phyloP scores from a whole-genome alignment of 2,888 invertebrate species.

The Crocallis elinguaria region DNA sequence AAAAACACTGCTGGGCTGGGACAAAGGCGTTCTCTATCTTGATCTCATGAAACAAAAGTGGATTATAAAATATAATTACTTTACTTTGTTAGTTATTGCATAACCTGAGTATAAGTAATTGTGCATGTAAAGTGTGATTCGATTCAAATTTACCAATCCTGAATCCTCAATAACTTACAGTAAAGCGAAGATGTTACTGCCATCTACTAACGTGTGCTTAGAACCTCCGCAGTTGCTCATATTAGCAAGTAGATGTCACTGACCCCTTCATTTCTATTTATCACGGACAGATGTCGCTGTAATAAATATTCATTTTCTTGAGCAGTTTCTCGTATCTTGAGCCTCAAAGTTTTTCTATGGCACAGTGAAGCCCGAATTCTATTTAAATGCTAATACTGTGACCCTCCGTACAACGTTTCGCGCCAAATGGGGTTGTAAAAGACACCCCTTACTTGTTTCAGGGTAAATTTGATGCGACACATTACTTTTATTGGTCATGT shows the following conservation, averaged over 20 bases:
- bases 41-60: too few species aligned
- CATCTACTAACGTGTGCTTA: constrained; percentile 27
- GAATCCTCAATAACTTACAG: neutral
- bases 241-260: constrained; percentile 31
- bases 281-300: constrained; percentile 21
- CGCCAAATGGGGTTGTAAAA: constrained; percentile 40
- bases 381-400: constrained; percentile 62
- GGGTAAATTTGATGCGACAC: constrained; percentile 37
- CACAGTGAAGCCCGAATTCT: constrained; percentile 41
- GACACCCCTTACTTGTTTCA: constrained; percentile 38
- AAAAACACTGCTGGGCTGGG: too few species aligned
- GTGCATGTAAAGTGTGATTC: too few species aligned
- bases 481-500: constrained; percentile 41
- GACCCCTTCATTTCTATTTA: constrained; percentile 16
- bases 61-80: too few species aligned
- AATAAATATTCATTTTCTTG: constrained; percentile 29
- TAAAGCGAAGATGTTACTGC: constrained; percentile 14
- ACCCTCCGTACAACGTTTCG: constrained; percentile 46
- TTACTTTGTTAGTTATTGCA: too few species aligned
- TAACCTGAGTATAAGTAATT: too few species aligned
- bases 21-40: too few species aligned
- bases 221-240: constrained; percentile 17
- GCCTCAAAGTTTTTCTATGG: constrained; percentile 23
- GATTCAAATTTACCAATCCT: too few species aligned
- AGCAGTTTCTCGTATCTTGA: constrained; percentile 22